Evolutionary conservation across 2,888 invertebrate species (phyloP).

Genomic region (Pollenia labialis): DNA sequence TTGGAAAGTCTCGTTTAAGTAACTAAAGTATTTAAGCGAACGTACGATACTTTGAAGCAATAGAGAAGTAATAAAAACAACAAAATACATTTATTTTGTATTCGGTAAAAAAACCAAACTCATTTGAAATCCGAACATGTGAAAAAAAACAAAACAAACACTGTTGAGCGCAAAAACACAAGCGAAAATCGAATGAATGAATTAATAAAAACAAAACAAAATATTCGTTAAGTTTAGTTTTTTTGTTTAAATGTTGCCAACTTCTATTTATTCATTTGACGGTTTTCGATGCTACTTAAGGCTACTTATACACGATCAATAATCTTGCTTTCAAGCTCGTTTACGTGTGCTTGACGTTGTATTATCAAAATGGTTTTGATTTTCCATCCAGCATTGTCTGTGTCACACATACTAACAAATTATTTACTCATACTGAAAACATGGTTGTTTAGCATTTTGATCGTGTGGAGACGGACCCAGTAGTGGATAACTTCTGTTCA

Average conservation of each 20-base stretch:
- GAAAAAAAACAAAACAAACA: constrained; percentile 23
- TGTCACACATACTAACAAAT: too few relatives aligned
- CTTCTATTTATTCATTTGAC: too few relatives aligned
- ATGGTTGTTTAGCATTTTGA: too few relatives aligned
- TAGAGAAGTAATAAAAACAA: constrained; percentile 53
- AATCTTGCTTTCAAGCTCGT: too few relatives aligned
- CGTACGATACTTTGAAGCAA: constrained; percentile 46
- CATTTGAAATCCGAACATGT: constrained; percentile 24
- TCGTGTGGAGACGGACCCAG: too few relatives aligned
- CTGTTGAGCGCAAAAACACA: constrained; percentile 21
- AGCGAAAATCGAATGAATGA: not conserved
- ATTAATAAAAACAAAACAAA: not conserved
- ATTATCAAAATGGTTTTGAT: too few relatives aligned
- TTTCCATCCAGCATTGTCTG: too few relatives aligned
- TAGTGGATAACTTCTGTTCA: too few relatives aligned
- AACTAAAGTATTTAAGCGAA: constrained; percentile 77
- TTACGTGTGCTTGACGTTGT: too few relatives aligned
- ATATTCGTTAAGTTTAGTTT: constrained; percentile 38
- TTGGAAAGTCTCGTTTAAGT: constrained; percentile 81
- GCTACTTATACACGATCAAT: not conserved
- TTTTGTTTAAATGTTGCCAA: not conserved
- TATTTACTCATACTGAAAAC: too few relatives aligned
- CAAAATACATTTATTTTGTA: constrained; percentile 6
- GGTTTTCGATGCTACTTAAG: too few relatives aligned
- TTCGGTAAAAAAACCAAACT: constrained; percentile 1